phyloP scores from a whole-genome alignment of 2,888 invertebrate genomes.

The Altica lythri region DNA sequence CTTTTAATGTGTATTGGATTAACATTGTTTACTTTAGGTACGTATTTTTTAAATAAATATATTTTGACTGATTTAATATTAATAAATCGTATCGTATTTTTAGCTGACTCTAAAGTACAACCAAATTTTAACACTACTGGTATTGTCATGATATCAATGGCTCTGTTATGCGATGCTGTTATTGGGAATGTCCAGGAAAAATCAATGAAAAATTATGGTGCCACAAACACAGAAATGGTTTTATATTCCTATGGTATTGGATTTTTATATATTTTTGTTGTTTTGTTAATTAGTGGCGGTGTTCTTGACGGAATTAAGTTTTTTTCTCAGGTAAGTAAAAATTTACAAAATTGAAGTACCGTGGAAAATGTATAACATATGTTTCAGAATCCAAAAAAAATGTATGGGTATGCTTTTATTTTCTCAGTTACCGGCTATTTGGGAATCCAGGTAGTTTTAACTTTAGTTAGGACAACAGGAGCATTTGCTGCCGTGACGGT shows the following conservation, averaged over 20 bases:
- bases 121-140: constrained; percentile 76
- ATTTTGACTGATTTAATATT: not conserved
- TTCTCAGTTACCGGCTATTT: constrained; percentile 90
- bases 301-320: constrained; percentile 75
- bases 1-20: constrained; percentile 86
- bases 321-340: constrained; percentile 69
- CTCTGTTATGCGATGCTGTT: constrained; percentile 90
- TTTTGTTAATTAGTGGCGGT: constrained; percentile 75
- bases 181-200: constrained; percentile 98
- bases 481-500: constrained; percentile 94
- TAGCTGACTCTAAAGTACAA: constrained; percentile 74
- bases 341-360: no score
- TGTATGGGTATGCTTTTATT: constrained; percentile 83
- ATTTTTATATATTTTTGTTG: constrained; percentile 76
- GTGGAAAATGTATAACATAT: constrained; percentile 13
- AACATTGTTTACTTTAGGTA: constrained; percentile 88
- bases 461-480: constrained; percentile 85
- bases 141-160: constrained; percentile 77
- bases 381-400: constrained; percentile 70
- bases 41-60: constrained; percentile 47
- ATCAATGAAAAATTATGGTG: constrained; percentile 82
- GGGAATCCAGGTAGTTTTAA: constrained; percentile 91
- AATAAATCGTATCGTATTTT: constrained; percentile 47
- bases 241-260: constrained; percentile 91
- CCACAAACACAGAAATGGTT: constrained; percentile 89